Evolutionary conservation across 2,113 vertebrate species (phyloP).

Genomic region (Menura novaehollandiae): DNA sequence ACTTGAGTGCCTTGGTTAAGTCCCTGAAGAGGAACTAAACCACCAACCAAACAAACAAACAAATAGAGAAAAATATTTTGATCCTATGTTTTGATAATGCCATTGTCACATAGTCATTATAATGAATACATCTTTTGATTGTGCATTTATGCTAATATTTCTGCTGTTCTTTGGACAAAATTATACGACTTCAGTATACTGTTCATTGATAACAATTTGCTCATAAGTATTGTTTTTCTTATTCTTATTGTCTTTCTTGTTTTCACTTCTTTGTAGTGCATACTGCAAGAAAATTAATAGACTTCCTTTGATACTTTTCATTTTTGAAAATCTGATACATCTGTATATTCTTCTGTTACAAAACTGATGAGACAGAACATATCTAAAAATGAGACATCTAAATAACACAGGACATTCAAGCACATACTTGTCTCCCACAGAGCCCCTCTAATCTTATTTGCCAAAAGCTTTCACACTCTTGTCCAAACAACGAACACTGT

Average conservation of each 20-base stretch:
- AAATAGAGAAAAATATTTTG: neutral
- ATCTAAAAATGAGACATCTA: neutral
- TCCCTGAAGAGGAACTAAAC: neutral
- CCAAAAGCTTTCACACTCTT: neutral
- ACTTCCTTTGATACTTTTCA: neutral
- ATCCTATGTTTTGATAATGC: neutral
- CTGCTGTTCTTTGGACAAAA: neutral
- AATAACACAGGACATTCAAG: neutral
- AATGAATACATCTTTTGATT: neutral
- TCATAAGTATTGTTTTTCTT: neutral
- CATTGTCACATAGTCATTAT: neutral
- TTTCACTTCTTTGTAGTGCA: neutral
- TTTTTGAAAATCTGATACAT: neutral
- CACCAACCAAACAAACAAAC: too few species aligned
- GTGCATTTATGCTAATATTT: neutral
- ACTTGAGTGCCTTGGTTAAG: neutral
- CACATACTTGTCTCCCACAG: neutral
- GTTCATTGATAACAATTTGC: neutral
- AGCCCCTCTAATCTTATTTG: neutral
- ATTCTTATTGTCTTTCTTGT: neutral
- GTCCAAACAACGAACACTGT: neutral
- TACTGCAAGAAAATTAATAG: neutral
- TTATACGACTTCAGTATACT: neutral
- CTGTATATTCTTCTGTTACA: neutral
- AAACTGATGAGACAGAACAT: neutral